These are phyloP conservation scores for Leptopilina drosophilae DNA, from an alignment of 2,888 invertebrate species.

Conservation along the genomic window DNA sequence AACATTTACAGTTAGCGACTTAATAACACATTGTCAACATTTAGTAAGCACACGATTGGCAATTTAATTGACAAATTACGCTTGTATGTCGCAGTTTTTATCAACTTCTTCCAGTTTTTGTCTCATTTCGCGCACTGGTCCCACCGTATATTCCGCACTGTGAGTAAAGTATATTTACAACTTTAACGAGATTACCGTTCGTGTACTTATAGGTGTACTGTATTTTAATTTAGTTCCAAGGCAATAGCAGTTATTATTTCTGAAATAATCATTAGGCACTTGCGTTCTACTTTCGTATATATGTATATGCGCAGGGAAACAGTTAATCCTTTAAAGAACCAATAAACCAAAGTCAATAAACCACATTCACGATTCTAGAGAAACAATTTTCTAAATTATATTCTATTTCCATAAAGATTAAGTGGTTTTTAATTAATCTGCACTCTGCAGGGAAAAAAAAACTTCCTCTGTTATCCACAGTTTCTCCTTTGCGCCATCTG, in stretches of 20 bases:
- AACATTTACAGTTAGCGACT: too few relatives aligned
- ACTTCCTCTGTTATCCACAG: too few relatives aligned
- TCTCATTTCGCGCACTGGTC: not conserved
- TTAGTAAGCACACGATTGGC: not conserved
- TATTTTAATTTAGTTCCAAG: conserved; percentile 54
- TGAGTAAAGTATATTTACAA: conserved; percentile 26
- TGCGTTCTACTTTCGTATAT: conserved; percentile 41
- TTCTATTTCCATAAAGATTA: not conserved
- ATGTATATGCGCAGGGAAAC: conserved; percentile 46
- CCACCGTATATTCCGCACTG: not conserved
- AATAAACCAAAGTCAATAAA: conserved; percentile 31
- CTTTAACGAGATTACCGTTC: conserved; percentile 54
- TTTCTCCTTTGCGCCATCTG: too few relatives aligned
- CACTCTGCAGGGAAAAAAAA: too few relatives aligned
- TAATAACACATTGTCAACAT: conserved; percentile 1
- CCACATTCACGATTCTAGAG: not conserved
- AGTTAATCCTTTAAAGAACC: conserved; percentile 24
- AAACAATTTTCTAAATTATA: not conserved
- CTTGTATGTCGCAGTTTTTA: conserved; percentile 19
- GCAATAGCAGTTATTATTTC: conserved; percentile 51
- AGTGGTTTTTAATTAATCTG: not conserved
- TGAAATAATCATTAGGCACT: conserved; percentile 53
- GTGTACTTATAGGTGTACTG: conserved; percentile 41
- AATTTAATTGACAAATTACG: conserved; percentile 27
- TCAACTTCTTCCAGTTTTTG: conserved; percentile 25